Conservation (phyloP, 2,113 vertebrate species). For the Psilopsiagon aymara region DNA sequence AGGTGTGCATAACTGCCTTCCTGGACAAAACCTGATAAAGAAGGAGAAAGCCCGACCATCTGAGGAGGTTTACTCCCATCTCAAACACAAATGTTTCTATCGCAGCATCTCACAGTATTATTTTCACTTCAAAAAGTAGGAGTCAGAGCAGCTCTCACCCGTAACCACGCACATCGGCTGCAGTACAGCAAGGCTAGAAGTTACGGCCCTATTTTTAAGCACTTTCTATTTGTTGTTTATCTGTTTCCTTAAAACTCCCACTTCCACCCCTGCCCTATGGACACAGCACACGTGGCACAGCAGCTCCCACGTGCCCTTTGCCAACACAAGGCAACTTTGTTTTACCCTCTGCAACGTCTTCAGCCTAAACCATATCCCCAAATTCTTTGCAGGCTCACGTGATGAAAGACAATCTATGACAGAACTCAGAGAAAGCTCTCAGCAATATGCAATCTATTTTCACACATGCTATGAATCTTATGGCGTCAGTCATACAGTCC, state of each 20-base stretch:
- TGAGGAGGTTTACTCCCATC: not conserved
- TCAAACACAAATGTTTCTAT: not conserved
- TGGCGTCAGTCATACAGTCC: not conserved
- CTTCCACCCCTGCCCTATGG: constrained; percentile 23
- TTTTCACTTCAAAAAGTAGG: constrained; percentile 5
- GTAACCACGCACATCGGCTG: fast-evolving
- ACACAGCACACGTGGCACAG: not conserved
- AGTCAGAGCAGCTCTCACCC: not conserved
- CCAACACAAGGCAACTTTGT: constrained; percentile 53
- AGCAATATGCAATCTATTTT: not conserved
- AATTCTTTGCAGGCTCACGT: not conserved
- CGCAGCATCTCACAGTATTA: not conserved
- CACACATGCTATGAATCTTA: constrained; percentile 7
- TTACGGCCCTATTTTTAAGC: not conserved
- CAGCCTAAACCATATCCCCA: not conserved
- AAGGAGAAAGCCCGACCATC: not conserved
- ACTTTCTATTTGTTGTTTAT: constrained; percentile 24
- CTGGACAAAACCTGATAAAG: constrained; percentile 39
- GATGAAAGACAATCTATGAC: not conserved
- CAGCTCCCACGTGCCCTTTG: constrained; percentile 55
- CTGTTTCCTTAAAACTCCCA: constrained; percentile 67
- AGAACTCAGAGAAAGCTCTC: not conserved
- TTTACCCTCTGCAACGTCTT: not conserved
- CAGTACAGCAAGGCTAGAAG: not conserved
- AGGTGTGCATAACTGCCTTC: constrained; percentile 63